Conservation (phyloP, 2,888 invertebrate genomes). For the Hydriomena furcata region DNA sequence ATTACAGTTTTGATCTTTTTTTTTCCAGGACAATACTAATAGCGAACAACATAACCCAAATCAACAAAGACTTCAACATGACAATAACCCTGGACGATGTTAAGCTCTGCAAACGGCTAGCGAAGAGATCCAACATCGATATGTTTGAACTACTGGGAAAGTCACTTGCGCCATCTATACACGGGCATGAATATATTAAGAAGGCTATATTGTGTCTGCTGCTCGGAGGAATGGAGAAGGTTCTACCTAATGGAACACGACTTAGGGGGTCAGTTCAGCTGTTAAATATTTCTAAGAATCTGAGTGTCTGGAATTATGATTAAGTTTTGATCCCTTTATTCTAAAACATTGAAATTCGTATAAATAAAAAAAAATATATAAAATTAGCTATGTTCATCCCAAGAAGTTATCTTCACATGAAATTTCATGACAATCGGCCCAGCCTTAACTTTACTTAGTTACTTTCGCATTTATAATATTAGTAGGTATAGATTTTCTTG, state of each 20-base stretch:
- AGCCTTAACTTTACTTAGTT: too few relatives aligned
- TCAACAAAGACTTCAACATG: slow-evolving; percentile 93
- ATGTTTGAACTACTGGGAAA: slow-evolving; percentile 95
- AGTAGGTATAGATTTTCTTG: too few relatives aligned
- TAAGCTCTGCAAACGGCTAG: slow-evolving; percentile 92
- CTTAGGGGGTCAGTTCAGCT: slow-evolving; percentile 87
- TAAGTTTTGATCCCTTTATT: too few relatives aligned
- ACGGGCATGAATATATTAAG: slow-evolving; percentile 98
- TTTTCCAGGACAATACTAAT: slow-evolving; percentile 92
- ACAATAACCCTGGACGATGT: slow-evolving; percentile 94
- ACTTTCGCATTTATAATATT: too few relatives aligned
- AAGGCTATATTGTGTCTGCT: slow-evolving; percentile 97
- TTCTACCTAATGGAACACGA: slow-evolving; percentile 95
- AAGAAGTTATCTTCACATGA: too few relatives aligned
- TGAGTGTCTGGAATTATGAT: too few relatives aligned
- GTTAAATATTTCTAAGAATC: too few relatives aligned
- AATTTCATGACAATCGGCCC: too few relatives aligned
- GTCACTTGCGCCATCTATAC: slow-evolving; percentile 98
- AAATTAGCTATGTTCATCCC: too few relatives aligned
- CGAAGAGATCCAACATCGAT: slow-evolving; percentile 87
- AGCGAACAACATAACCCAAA: slow-evolving; percentile 94
- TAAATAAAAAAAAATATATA: too few relatives aligned
- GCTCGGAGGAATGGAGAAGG: slow-evolving; percentile 97
- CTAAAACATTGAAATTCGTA: too few relatives aligned
- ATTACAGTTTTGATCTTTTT: too few relatives aligned